phyloP scores from a whole-genome alignment of 2,888 invertebrate species.

The Microplitis deprimator region DNA sequence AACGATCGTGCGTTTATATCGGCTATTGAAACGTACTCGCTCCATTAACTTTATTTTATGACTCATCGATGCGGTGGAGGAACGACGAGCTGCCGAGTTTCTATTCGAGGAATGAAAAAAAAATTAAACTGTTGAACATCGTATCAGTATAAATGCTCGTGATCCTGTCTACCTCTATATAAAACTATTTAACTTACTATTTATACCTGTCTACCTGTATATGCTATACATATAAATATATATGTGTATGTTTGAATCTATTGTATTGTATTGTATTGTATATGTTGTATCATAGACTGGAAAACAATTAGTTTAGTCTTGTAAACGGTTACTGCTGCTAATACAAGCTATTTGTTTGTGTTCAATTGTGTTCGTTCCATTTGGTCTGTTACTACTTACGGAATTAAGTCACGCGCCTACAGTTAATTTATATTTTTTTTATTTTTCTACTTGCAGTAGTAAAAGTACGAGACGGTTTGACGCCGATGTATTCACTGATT shows the following conservation, averaged over 20 bases:
- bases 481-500: conserved; percentile 4
- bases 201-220: too few species aligned
- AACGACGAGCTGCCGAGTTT: background rate
- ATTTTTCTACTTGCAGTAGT: conserved; percentile 19
- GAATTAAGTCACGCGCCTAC: conserved; percentile 17
- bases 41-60: conserved; percentile 29
- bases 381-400: conserved; percentile 9
- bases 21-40: conserved; percentile 28
- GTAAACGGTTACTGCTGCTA: background rate
- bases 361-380: background rate
- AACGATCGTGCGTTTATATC: conserved; percentile 22
- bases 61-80: conserved; percentile 17
- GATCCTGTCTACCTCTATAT: too few species aligned
- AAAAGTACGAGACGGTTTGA: conserved; percentile 11
- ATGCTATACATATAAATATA: too few species aligned
- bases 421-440: background rate
- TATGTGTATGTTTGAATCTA: background rate
- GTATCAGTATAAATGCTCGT: background rate
- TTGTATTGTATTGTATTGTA: background rate
- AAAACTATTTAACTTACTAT: too few species aligned
- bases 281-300: background rate
- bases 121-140: background rate
- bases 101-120: conserved; percentile 11
- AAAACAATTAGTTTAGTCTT: background rate
- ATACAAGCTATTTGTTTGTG: background rate